Evolutionary conservation across 2,113 vertebrate species (phyloP), one percentile per base, ranked within the genome.

Genomic region (Neopipo cinnamomea): DNA sequence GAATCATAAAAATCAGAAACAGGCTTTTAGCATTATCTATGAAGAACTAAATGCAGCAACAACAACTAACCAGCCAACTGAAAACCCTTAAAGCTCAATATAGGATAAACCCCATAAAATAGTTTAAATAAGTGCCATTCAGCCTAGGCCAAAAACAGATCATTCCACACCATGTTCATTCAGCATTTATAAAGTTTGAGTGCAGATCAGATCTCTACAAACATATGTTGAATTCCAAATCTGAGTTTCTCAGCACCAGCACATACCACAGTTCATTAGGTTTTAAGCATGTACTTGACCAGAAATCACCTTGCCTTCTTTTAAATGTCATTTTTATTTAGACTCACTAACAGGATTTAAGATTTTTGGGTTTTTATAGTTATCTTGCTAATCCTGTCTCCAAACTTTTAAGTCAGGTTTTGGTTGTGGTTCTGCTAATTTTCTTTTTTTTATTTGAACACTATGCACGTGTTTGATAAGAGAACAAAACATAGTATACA

Each of bases 391-490:
- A 66, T 35, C 3, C 4, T 1, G 7, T 59, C 28, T 59, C 33
- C n/a, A 58, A 53, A 70, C 11, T 33, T 47, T 47, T 25, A 75
- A 68, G 44, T 56, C 24, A 66, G 24, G 37, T 73, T 56, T 93
- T 49, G 11, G 1, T 53, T 59, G 8, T 33, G 12, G 6, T 7
- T 55, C 25, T 22, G 3, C 28, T 81, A 0, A 4, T 30, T 84
- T 66, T 52, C 3, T 22, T 52, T 15, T 15, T 12, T 50, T 55
- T 4, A 67, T 41, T 77, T 42, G 35, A 66, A 30, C 12, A 11
- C 33, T n/a, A 14, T 20, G 7, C 6, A 46, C 0, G 0, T 16
- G 6, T 39, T 53, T 39, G 25, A 16, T 75, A 81, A 67, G 11
- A 77, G n/a, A 71, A 83, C 4, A 68, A 81, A 53, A 21, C 5